phyloP scores from a whole-genome alignment of 1,140 invertebrate genomes.

The Papilio glaucus region DNA sequence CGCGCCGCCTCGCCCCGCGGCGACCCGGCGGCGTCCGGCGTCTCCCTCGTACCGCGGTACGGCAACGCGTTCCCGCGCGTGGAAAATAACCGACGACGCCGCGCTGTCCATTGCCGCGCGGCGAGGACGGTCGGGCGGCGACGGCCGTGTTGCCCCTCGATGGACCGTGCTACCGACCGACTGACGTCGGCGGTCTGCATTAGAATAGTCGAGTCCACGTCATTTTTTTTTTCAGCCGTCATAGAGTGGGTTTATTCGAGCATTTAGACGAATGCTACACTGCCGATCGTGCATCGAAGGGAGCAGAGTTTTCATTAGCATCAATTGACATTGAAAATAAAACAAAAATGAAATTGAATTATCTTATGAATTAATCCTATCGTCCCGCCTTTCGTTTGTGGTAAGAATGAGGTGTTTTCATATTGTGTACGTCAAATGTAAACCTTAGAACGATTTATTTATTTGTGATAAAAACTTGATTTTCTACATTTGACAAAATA shows the following conservation, averaged over 20 bases:
- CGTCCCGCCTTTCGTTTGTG: slow-evolving; percentile 76
- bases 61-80: slow-evolving; percentile 63
- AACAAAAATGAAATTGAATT: slow-evolving; percentile 60
- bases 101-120: slow-evolving; percentile 63
- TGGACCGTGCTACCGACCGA: slow-evolving; percentile 42
- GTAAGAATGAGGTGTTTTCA: slow-evolving; percentile 74
- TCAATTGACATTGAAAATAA: slow-evolving; percentile 66
- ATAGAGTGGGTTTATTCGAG: slow-evolving; percentile 54
- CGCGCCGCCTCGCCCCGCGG: slow-evolving; percentile 52
- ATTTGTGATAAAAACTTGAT: slow-evolving; percentile 83
- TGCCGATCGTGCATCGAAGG: slow-evolving; percentile 57
- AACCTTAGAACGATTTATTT: slow-evolving; percentile 83
- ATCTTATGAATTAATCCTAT: slow-evolving; percentile 69
- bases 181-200: slow-evolving; percentile 58
- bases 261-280: slow-evolving; percentile 69
- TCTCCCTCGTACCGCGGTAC: slow-evolving; percentile 53
- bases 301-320: slow-evolving; percentile 56
- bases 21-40: slow-evolving; percentile 52
- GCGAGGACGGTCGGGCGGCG: slow-evolving; percentile 49
- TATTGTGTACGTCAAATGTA: slow-evolving; percentile 78
- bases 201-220: slow-evolving; percentile 52
- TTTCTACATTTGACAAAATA: slow-evolving; percentile 82
- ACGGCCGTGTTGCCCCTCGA: background rate
- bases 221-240: slow-evolving; percentile 58
- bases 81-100: slow-evolving; percentile 63